Percentiles rank a stretch among this genome's conserved stretches.
Evolutionary conservation across 1,140 invertebrate genomes (phyloP).

Genomic region (Drosophila lacertosa): DNA sequence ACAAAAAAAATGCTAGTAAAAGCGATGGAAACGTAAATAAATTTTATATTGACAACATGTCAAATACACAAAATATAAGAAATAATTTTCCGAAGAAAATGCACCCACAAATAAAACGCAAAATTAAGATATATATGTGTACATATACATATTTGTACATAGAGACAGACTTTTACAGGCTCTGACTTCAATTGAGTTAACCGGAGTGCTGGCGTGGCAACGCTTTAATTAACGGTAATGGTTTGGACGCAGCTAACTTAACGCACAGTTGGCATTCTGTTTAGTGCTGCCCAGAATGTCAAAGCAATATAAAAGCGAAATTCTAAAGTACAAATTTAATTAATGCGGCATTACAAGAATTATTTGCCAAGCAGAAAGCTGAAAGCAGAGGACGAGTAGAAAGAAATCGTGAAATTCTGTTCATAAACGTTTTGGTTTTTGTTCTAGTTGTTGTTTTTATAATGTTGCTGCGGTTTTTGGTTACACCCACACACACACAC

Average conservation of each 20-base stretch:
- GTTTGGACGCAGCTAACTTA: constrained; percentile 1
- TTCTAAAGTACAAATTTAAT: constrained; percentile 12
- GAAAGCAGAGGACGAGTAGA: not conserved
- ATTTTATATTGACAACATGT: too few species aligned
- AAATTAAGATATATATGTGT: too few species aligned
- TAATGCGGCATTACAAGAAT: constrained; percentile 14
- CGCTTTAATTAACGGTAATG: constrained; percentile 3
- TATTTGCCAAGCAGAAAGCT: not conserved
- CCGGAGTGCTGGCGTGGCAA: not conserved
- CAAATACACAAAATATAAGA: too few species aligned
- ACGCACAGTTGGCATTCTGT: not conserved
- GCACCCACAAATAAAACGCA: too few species aligned
- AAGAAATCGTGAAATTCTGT: constrained; percentile 23
- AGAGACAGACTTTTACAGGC: too few species aligned
- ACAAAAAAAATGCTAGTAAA: too few species aligned
- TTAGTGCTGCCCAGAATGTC: not conserved
- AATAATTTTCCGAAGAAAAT: too few species aligned
- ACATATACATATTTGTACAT: too few species aligned
- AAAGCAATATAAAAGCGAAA: not conserved
- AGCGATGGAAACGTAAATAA: too few species aligned
- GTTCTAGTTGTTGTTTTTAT: not conserved
- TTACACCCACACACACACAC: constrained; percentile 7
- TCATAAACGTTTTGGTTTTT: constrained; percentile 15
- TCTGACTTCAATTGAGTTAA: too few species aligned
- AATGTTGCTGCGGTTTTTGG: constrained; percentile 21